Evolutionary conservation across 2,888 invertebrate species (phyloP).

Genomic region (Griposia aprilina): DNA sequence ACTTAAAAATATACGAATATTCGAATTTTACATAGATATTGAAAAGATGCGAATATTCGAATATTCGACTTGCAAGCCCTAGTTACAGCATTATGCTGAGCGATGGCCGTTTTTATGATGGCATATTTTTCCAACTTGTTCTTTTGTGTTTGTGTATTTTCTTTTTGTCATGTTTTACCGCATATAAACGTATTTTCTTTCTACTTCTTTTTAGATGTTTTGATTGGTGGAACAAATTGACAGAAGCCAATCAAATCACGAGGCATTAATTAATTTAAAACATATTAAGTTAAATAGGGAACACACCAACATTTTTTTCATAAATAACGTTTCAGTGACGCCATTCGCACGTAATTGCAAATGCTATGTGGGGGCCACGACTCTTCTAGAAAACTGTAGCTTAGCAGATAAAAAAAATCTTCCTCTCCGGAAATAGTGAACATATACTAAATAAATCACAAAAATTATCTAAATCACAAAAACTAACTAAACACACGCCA

Average conservation of each 20-base stretch:
- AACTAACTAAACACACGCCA: not conserved
- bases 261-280: not conserved
- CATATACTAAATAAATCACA: not conserved
- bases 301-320: not conserved
- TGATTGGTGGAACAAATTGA: not conserved
- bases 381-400: not conserved
- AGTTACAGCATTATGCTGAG: no score
- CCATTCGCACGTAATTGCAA: no score
- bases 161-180: not conserved
- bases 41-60: no score
- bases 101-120: not conserved
- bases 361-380: not conserved
- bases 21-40: no score
- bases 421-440: not conserved
- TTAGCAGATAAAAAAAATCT: not conserved
- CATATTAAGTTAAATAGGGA: not conserved
- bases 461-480: slow-evolving; percentile 5
- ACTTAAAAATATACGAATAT: no score
- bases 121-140: not conserved
- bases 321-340: not conserved
- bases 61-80: no score
- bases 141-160: not conserved
- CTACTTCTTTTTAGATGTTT: not conserved
- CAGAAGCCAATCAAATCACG: not conserved
- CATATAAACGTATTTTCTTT: not conserved